A percentile compares a stretch with the other conserved stretches of the same genome.
phyloP scores from a whole-genome alignment of 2,113 vertebrate species.

The Alexandromys fortis region DNA sequence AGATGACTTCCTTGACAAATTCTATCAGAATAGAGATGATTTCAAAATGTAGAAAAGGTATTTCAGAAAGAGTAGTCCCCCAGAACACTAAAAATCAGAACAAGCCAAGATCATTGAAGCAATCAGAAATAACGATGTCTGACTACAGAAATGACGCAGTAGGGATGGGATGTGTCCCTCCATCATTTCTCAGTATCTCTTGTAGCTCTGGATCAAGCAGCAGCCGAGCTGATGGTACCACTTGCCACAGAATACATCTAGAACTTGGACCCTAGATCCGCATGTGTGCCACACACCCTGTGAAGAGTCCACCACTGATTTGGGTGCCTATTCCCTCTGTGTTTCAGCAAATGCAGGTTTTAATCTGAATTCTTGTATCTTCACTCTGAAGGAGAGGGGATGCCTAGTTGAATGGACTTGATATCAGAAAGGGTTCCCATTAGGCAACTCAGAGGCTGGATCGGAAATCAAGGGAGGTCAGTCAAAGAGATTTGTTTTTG shows the following conservation, averaged over 20 bases:
- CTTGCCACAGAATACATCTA: background rate
- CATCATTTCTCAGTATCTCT: background rate
- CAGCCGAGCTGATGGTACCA: background rate
- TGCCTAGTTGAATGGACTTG: background rate
- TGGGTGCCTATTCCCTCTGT: background rate
- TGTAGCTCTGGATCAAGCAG: background rate
- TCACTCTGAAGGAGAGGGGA: conserved; percentile 1
- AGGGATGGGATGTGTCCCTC: background rate
- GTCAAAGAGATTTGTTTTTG: conserved; percentile 61
- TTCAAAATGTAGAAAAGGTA: background rate
- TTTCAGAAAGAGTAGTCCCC: conserved; percentile 8
- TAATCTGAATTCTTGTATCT: conserved; percentile 22
- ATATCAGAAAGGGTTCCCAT: conserved; percentile 22
- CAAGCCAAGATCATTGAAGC: background rate
- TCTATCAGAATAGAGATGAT: background rate
- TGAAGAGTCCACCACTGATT: background rate
- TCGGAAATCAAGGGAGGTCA: conserved; percentile 47
- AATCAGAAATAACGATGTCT: background rate
- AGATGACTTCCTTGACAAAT: background rate
- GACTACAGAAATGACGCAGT: background rate
- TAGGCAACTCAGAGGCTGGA: background rate
- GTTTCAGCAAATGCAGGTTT: conserved; percentile 44
- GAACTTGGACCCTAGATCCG: background rate
- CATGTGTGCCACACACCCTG: background rate
- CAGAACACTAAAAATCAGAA: conserved; percentile 8